Base-by-base conservation (phyloP, 2,113 vertebrate genomes). In the Catagonus wagneri region DNA sequence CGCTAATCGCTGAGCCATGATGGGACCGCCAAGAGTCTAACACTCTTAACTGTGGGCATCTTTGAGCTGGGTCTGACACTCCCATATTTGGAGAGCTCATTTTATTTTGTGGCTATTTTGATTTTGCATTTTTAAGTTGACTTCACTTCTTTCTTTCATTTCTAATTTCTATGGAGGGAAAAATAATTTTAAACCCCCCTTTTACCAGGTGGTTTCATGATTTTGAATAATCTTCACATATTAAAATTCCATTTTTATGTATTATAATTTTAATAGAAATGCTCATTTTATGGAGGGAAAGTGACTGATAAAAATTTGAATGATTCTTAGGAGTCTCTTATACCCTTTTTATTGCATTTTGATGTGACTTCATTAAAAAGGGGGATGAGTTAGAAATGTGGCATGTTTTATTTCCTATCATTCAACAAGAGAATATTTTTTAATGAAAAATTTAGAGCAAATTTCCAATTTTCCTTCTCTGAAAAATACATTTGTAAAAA, bases 201-300 rank as follows among this genome's bases (percentile, higher is more conserved):
- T 95, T 97, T 85, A 71, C 66, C 74, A 94, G 96, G 86, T 95
- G 81, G 92, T 85, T 52, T 79, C 7, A 1, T 83, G 94, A 91
- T 96, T 95, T 97, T 96, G 94, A 97, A 96, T 74, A 94, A 89
- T 75, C 39, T 90, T 25, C 69, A 86, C 17, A 83, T 39, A 93
- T 97, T 96, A 97, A 97, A 96, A 96, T 96, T 97, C 74, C 65
- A 96, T 96, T 96, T 97, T 96, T 95, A 91, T 96, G 60, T 71
- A 94, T 96, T 97, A 87, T 34, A 16, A 84, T 93, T 95, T 98
- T 97, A 96, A 93, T 96, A 96, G 78, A 97, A 96, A 95, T 97
- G 81, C 32, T 96, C 13, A 22, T 97, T 97, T 94, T 95, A 92
- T 95, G 85, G 83, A 90, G 50, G 68, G 56, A 97, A 93, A 96